Evolutionary conservation across 2,113 vertebrate species (phyloP).

Genomic region (Orientallactaga bullata): DNA sequence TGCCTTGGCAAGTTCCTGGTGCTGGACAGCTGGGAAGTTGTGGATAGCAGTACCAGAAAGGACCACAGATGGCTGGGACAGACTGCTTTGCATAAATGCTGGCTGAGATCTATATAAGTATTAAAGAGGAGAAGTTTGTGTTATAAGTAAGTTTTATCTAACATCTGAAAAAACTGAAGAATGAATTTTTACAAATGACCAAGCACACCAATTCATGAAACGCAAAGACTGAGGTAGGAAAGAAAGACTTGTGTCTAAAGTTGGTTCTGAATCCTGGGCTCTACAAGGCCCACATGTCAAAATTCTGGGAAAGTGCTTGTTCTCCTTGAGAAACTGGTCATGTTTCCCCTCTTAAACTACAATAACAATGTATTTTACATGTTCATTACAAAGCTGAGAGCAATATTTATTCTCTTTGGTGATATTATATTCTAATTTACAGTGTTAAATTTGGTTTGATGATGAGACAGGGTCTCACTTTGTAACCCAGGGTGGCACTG

Average conservation of each 20-base stretch:
- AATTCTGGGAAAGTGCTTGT: background rate
- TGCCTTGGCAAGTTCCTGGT: constrained; percentile 96
- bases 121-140: constrained; percentile 5
- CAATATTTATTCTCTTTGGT: background rate
- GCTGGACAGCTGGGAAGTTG: constrained; percentile 96
- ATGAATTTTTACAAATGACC: background rate
- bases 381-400: background rate
- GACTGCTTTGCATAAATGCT: constrained; percentile 97
- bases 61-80: constrained; percentile 98
- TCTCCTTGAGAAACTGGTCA: background rate
- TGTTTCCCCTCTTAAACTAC: background rate
- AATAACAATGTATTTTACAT: background rate
- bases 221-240: background rate
- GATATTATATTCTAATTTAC: background rate
- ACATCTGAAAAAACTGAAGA: background rate
- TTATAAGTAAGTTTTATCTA: constrained; percentile 21
- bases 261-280: background rate
- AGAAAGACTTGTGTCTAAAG: background rate
- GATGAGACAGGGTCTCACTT: background rate
- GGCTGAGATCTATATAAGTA: constrained; percentile 93
- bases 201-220: background rate
- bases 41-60: constrained; percentile 96
- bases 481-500: background rate
- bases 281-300: background rate
- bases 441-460: background rate